Base-by-base conservation (phyloP, 1,140 invertebrate genomes). In the Drosophila pachea region DNA sequence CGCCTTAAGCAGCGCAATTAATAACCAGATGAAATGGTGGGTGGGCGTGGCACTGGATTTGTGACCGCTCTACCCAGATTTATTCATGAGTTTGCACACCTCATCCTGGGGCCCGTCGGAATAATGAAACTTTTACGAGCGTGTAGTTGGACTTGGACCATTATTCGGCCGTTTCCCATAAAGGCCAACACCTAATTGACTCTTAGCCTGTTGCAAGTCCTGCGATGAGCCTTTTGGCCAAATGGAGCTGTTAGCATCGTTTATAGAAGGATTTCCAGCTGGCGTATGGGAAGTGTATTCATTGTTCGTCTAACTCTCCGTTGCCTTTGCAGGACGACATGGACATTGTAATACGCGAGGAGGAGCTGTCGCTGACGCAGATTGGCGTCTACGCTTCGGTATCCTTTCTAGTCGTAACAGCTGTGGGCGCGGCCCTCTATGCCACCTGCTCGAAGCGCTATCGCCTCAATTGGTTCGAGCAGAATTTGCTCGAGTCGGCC, bases 401-500 rank as follows among this genome's bases (percentile, higher is more conserved):
- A 8, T 89, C 88, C 9, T 89, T 89, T 63, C 31, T 89, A 14
- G 78, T 89, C 2, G 87, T 89, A 0, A 77, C 88, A 0, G 76
- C 91, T 0, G 56, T 91, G 1, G 88, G 90, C 9, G 81, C 90
- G 0, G 71, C 90, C 3, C 64, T 91, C 0, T 91, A 91, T 43
- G 88, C 91, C 38, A 90, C 90, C 8, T 91, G 91, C 70, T 89
- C 90, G 4, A 88, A 86, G n/a, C 86, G 89, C 31, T 91, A 91
- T 65, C 88, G 89, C n/a, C 81, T 91, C 5, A 91, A 91, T 73
- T 91, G 91, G 91, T 91, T 91, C 63, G 91, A 91, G 69, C 90
- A 91, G 50, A 91, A 91, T 73, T 68, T 91, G 2, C 66, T 91
- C 0, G 91, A 91, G 62, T 88, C 89, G 6, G 90, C 90, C 9